Evolutionary conservation across 2,113 vertebrate genomes (phyloP), one percentile per base, ranked within the genome.

Genomic region (Mirza zaza): DNA sequence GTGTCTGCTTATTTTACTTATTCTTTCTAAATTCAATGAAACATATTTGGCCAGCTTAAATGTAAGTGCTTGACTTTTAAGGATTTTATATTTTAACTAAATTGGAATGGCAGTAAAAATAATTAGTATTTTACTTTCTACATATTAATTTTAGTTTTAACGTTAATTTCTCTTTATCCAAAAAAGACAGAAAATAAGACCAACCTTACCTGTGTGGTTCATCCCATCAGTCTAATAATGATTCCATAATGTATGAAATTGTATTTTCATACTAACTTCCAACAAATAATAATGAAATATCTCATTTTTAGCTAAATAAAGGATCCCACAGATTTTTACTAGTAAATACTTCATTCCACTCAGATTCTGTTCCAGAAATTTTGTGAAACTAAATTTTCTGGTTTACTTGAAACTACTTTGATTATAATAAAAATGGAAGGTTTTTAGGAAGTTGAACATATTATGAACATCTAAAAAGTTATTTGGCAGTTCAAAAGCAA

Each of bases 281-380:
- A 77, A 70, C 13, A 87, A 95, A 86, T 87, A 70, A 97, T 80
- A n/a, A 50, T 79, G 23, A 97, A 96, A 76, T 59, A 91, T 39
- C 45, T 82, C 6, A 57, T 59, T 82, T 65, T 89, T 63, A 81
- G 57, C 17, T 73, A 59, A 39, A 34, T 86, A 48, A 88, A 91
- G 32, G 63, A 59, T 65, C 48, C 18, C 18, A 89, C 5, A 81
- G 34, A 55, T 59, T 88, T 91, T 79, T 25, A 90, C 21, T 70
- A 95, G 65, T 32, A 92, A 91, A 87, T 93, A 89, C 34, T 85
- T 88, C 20, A 91, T 93, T 94, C 20, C 67, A 92, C 50, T 95
- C 59, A 93, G 45, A 88, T 87, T 75, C 71, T 94, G 18, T 92
- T 68, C 23, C 48, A 89, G 68, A 88, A 50, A 79, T 90, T 90